phyloP scores from a whole-genome alignment of 2,888 invertebrate species.

The Caenorhabditis sp. region DNA sequence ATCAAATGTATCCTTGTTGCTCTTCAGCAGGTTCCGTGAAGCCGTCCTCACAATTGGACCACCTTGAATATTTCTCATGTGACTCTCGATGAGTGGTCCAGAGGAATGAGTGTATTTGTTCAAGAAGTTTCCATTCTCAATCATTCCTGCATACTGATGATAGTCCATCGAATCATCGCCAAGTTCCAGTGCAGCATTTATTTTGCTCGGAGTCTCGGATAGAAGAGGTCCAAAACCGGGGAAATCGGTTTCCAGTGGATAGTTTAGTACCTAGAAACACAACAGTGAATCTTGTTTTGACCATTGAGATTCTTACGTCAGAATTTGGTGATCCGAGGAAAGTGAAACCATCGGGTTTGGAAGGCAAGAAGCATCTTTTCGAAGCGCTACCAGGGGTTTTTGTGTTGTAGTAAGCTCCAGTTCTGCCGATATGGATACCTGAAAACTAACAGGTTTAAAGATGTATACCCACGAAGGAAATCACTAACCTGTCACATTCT shows the following conservation, averaged over 20 bases:
- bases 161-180: slow-evolving; percentile 47
- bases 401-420: slow-evolving; percentile 54
- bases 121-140: slow-evolving; percentile 25
- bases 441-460: not conserved
- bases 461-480: not conserved
- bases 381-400: slow-evolving; percentile 41
- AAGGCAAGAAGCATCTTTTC: slow-evolving; percentile 41
- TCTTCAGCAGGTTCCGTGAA: slow-evolving; percentile 47
- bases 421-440: slow-evolving; percentile 52
- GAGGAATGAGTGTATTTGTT: slow-evolving; percentile 19
- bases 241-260: slow-evolving; percentile 28
- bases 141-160: slow-evolving; percentile 53
- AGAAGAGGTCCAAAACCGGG: slow-evolving; percentile 28
- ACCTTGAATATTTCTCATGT: slow-evolving; percentile 2
- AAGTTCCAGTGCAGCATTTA: slow-evolving; percentile 22
- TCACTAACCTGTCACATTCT: slow-evolving; percentile 56
- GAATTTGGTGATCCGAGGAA: slow-evolving; percentile 51
- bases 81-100: slow-evolving; percentile 5
- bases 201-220: slow-evolving; percentile 35
- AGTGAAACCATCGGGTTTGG: slow-evolving; percentile 48
- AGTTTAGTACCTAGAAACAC: slow-evolving; percentile 49
- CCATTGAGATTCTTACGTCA: slow-evolving; percentile 33
- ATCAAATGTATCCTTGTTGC: slow-evolving; percentile 3
- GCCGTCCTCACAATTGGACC: slow-evolving; percentile 16
- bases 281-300: not conserved